Conservation (phyloP, 2,113 vertebrate species). For the Malurus alboscapulatus region DNA sequence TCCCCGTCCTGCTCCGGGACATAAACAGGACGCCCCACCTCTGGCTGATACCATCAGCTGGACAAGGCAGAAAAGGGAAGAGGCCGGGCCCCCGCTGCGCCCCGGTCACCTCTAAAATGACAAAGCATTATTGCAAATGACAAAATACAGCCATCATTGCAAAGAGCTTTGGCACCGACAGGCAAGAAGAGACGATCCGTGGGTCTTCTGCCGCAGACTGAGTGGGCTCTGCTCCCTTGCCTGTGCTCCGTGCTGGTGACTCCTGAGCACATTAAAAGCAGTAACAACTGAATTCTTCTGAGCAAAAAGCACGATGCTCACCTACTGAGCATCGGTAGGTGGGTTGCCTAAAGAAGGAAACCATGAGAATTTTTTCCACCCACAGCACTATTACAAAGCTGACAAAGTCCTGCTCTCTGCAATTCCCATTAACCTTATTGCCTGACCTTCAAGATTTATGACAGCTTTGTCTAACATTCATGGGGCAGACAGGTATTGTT, state of each 20-base stretch:
- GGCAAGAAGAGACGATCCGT: accelerated
- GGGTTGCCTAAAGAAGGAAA: slow-evolving; percentile 23
- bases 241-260: neutral
- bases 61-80: neutral
- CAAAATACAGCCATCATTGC: accelerated
- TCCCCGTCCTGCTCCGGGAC: neutral
- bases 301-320: neutral
- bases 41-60: slow-evolving; percentile 8
- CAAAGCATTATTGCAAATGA: neutral
- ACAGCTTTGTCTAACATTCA: slow-evolving; percentile 44
- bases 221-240: neutral
- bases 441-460: slow-evolving; percentile 61
- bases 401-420: slow-evolving; percentile 52
- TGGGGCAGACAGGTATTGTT: slow-evolving; percentile 58
- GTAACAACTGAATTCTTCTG: neutral
- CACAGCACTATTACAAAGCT: slow-evolving; percentile 29
- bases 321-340: neutral
- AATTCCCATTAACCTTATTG: slow-evolving; percentile 51
- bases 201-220: neutral
- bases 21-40: slow-evolving; percentile 53
- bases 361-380: slow-evolving; percentile 24
- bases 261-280: slow-evolving; percentile 3
- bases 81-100: neutral
- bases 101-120: neutral
- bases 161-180: neutral